phyloP scores from a whole-genome alignment of 2,113 vertebrate species.

The Chloropsis hardwickii region DNA sequence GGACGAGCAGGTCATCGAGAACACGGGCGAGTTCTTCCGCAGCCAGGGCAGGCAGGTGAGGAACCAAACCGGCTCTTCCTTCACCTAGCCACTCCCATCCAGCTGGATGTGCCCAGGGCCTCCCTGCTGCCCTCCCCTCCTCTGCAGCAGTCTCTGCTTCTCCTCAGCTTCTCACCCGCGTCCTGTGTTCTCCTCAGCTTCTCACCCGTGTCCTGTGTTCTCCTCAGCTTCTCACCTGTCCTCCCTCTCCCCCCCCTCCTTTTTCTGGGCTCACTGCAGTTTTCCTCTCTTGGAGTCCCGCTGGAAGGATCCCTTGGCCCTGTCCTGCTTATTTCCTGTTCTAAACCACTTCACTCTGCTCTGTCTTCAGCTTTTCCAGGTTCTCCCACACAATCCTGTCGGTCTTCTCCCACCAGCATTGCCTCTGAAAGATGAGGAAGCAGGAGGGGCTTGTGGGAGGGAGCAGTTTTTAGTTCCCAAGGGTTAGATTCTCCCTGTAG shows the following conservation, averaged over 20 bases:
- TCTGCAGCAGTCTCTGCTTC: background rate
- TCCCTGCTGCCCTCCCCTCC: background rate
- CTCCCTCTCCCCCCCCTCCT: background rate
- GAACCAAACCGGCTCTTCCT: fast-evolving
- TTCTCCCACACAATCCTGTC: background rate
- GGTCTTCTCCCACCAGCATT: background rate
- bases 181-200: background rate
- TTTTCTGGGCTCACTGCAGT: background rate
- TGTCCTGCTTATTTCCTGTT: background rate
- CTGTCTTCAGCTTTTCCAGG: background rate
- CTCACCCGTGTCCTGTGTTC: background rate
- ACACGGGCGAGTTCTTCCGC: conserved; percentile 95
- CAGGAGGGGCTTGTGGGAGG: background rate
- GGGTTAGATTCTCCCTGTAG: background rate
- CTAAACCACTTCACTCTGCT: background rate
- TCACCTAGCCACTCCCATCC: fast-evolving
- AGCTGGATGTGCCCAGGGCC: background rate
- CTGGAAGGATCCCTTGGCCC: background rate
- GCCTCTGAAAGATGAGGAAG: background rate
- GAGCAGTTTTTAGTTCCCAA: background rate
- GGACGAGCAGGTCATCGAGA: conserved; percentile 96
- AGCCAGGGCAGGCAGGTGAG: conserved; percentile 93
- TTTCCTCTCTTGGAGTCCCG: background rate
- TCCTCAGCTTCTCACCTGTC: background rate
- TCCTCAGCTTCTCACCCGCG: background rate